Evolutionary conservation across 1,140 invertebrate genomes (phyloP), one percentile per base, ranked within the genome.

Genomic region (Nebria ingens): DNA sequence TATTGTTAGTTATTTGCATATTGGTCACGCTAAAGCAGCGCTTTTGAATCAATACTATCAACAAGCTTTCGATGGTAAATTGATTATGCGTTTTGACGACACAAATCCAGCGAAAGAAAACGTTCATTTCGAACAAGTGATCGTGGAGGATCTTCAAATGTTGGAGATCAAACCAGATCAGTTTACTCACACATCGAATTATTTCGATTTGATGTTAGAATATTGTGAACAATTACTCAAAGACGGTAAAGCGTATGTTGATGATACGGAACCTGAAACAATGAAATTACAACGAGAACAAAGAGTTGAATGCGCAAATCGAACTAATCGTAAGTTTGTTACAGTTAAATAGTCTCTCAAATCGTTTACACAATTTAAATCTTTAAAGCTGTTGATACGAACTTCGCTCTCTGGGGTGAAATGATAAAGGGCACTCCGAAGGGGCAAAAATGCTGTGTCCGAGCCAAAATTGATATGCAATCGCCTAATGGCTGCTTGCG

Each of bases 41-140:
- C 76, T 99, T 1, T 76, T 99, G 1, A 99, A 99, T 76, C 93
- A 98, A 65, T 91, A 98, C 73, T 99, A 99, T 68, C 91, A 97
- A 58, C 79, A 92, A 65, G 76, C 81, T 13, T 99, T 97, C 71
- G 77, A 98, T 67, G 97, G 97, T 0, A 89, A 90, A 68, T 78
- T 99, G 0, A 92, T 99, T 52, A 95, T 99, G 93, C 79, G 97
- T 62, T 99, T 99, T 76, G 97, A 99, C 77, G 97, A 99, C 68
- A 99, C 97, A 4, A 99, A 99, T 76, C 97, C 97, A 25, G 96
- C 93, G 2, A 99, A 99, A 70, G 97, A 99, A 69, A 93, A 96
- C 68, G 87, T 87, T n/a, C 89, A 98, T 63, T 99, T 97, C 78
- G 97, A 99, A 71, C 83, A 96, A 76, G 93, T 98, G 0, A 99